Evolutionary conservation across 2,797 vertebrate genomes (phyloP).

Genomic region (Stomatorhinus walkeri): DNA sequence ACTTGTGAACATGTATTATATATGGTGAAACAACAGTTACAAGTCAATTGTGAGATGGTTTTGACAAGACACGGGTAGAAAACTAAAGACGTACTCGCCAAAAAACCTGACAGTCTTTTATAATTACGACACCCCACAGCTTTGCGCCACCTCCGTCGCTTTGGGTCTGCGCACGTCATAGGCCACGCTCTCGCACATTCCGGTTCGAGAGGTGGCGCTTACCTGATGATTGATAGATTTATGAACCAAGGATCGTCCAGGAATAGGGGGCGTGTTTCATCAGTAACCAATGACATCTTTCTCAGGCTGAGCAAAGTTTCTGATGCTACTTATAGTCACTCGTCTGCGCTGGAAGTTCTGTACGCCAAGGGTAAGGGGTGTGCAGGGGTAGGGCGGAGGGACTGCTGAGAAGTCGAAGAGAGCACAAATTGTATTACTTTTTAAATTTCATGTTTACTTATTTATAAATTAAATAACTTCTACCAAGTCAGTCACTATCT

Average conservation of each 20-base stretch:
- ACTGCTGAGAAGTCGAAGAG: slow-evolving; percentile 58
- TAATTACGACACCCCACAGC: background rate
- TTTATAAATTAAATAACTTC: slow-evolving; percentile 26
- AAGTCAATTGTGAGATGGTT: background rate
- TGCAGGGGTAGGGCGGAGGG: slow-evolving; percentile 49
- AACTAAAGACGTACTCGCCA: background rate
- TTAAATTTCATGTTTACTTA: slow-evolving; percentile 17
- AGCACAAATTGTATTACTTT: slow-evolving; percentile 44
- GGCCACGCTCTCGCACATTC: background rate
- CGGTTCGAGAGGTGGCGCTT: slow-evolving; percentile 26
- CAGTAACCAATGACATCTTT: slow-evolving; percentile 45
- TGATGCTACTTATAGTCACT: slow-evolving; percentile 30
- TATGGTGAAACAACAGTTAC: background rate
- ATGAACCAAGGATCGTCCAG: slow-evolving; percentile 38
- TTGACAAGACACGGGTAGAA: background rate
- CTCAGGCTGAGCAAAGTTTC: slow-evolving; percentile 38
- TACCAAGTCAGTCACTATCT: background rate
- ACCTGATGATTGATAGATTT: background rate
- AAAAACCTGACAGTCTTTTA: background rate
- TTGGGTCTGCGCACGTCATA: background rate
- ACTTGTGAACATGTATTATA: background rate
- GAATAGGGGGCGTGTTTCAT: background rate
- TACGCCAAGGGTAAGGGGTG: slow-evolving; percentile 67
- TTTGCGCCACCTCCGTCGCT: background rate
- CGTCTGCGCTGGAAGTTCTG: background rate